Evolutionary conservation across 2,113 vertebrate species (phyloP).

Genomic region (Ceyx melanurus): DNA sequence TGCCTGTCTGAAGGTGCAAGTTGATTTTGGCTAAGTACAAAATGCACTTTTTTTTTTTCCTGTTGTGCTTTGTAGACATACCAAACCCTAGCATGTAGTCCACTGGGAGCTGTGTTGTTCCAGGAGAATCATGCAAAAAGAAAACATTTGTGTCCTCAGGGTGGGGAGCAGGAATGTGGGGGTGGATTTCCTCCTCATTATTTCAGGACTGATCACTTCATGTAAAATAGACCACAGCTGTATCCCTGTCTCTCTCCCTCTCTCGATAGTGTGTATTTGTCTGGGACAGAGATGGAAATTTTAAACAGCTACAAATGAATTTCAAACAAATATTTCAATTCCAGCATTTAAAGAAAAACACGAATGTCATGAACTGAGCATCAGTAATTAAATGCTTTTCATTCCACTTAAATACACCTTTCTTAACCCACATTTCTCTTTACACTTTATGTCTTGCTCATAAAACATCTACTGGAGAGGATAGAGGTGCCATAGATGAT

Average conservation of each 20-base stretch:
- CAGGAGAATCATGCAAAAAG: not conserved
- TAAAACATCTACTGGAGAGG: constrained; percentile 22
- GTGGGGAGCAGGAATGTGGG: not conserved
- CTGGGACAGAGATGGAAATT: not conserved
- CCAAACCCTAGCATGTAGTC: not conserved
- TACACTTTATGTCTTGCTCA: not conserved
- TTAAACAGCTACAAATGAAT: not conserved
- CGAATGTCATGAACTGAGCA: not conserved
- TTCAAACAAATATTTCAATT: constrained; percentile 10
- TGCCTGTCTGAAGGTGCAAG: not conserved
- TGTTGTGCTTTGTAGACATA: not conserved
- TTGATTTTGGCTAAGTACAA: not conserved
- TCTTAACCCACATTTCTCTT: not conserved
- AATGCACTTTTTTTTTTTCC: not conserved
- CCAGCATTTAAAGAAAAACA: not conserved
- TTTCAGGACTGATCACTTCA: not conserved
- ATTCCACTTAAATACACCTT: not conserved
- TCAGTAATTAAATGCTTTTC: not conserved
- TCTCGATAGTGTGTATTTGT: not conserved
- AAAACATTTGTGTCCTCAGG: not conserved
- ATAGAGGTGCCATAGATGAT: constrained; percentile 22
- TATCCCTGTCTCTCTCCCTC: not conserved
- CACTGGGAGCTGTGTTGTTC: not conserved
- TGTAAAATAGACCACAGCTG: not conserved
- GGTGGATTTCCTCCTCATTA: not conserved